Evolutionary conservation across 2,888 invertebrate genomes (phyloP), one percentile per base, ranked within the genome.

Genomic region (Drosophila paucipuncta): DNA sequence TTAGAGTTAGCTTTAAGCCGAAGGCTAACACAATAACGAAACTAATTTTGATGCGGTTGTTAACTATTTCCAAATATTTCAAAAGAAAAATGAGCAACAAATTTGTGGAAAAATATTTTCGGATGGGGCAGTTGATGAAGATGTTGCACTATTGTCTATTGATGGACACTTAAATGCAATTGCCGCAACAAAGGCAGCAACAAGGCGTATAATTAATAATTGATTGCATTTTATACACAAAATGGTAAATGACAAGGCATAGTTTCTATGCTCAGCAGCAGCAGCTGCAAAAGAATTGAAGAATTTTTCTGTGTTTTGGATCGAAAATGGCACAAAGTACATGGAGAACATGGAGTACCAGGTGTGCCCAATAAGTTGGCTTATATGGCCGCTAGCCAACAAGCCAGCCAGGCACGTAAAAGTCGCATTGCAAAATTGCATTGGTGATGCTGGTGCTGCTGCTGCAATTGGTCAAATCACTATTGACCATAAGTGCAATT

Each of bases 11-110:
- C 69, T 50, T 68, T 52, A 63, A 76, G 61, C 75, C 73, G 86
- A 86, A 91, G 90, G 86, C 91, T 91, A 90, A 86, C 85, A 86
- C 72, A 86, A 91, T 78, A 91, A 87, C 91, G 85, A 76, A 91
- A 91, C 91, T 89, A 88, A 88, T 88, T 91, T 89, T 73, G 82
- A 87, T 90, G 91, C 77, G 91, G 91, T 91, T 90, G 89, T 90
- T 90, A 90, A 85, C 47, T 78, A 83, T 90, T 88, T 81, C 87
- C 82, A 90, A 90, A 88, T 73, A 89, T 62, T 73, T 52, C 30
- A 58, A 79, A 54, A 67, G 66, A 54, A 68, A 63, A 64, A 75
- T 30, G 35, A 57, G 76, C n/a, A 25, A 60, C 55, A 43, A 64
- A 37, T 39, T 35, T 43, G 37, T 58, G 58, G 50, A 66, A 69